Conservation (phyloP, 2,797 vertebrate genomes). For the Lepilemur septentrionalis region DNA sequence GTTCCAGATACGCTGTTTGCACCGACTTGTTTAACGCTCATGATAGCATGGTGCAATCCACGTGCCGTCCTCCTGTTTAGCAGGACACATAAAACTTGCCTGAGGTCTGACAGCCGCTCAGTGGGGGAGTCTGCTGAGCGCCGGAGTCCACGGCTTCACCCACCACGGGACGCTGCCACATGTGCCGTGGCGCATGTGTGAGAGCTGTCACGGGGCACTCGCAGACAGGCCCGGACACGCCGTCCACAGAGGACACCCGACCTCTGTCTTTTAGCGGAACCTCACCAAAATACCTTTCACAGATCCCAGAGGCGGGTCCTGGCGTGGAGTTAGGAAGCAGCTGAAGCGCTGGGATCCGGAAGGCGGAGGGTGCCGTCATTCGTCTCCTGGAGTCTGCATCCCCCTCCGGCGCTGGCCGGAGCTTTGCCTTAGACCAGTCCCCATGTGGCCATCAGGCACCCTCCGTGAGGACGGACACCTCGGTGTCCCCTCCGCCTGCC, state of each 20-base stretch:
- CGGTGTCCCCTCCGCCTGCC: too few relatives aligned
- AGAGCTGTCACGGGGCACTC: rapidly evolving
- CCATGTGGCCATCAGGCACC: neutral
- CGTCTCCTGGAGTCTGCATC: too few relatives aligned
- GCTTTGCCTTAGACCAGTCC: neutral
- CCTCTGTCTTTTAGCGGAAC: neutral
- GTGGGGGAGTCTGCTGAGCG: neutral
- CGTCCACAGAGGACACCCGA: rapidly evolving
- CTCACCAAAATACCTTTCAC: rapidly evolving
- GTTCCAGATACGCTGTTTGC: rapidly evolving
- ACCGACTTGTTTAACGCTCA: too few relatives aligned
- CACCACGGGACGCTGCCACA: rapidly evolving
- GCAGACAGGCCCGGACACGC: rapidly evolving
- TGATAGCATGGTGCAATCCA: rapidly evolving
- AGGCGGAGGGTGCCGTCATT: rapidly evolving
- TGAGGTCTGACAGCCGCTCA: rapidly evolving
- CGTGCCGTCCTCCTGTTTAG: neutral
- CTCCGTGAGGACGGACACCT: too few relatives aligned
- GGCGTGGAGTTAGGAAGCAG: neutral
- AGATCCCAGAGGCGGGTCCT: neutral
- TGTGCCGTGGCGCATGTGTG: rapidly evolving
- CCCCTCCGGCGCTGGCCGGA: neutral
- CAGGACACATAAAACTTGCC: too few relatives aligned
- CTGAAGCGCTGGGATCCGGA: rapidly evolving
- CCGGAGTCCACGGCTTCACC: neutral